Evolutionary conservation across 2,888 invertebrate species (phyloP), one percentile per base, ranked within the genome.

Genomic region (Acholoe squamosa): DNA sequence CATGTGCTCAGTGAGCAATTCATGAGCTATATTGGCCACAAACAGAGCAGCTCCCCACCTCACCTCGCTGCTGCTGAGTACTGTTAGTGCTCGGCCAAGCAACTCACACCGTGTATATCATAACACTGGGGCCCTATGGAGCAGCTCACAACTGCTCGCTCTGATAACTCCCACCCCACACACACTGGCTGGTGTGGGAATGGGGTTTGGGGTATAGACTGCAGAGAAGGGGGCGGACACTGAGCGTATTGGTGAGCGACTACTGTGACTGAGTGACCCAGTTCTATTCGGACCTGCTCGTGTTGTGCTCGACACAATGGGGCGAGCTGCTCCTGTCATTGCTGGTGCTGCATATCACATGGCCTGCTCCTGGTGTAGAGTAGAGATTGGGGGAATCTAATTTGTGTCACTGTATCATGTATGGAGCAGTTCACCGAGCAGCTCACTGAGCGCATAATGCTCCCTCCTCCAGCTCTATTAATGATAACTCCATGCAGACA

Each of bases 221-320:
- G n/a, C n/a, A n/a, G n/a, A n/a, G n/a, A n/a, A n/a, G 19, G 7
- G 61, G 61, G 14, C 61, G 5, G 28, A 76, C 76, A 25, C n/a
- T 76, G 28, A 31, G 31, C 76, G 31, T 76, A 76, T 76, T 31
- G 76, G 28, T 76, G 76, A n/a, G 76, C 76, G 76, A 76, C 25
- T 31, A 28, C 31, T 31, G 28, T 76, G 76, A 76, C 76, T 76
- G 28, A 61, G 61, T 76, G 76, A 76, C 76, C 76, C 76, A 76
- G 76, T 76, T 76, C 31, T 31, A 14, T 76, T 76, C 16, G 28
- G 61, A 61, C 22, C 43, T 43, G 43, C 43, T 43, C 43, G 43
- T 43, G 43, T 43, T 43, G 43, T 43, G 43, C 43, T 43, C n/a
- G 14, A 19, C 61, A 76, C 76, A 76, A 76, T 76, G 76, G 76